These are phyloP conservation scores for Amphipoea lucens DNA, from an alignment of 2,888 invertebrate genomes.

Conservation along the genomic window DNA sequence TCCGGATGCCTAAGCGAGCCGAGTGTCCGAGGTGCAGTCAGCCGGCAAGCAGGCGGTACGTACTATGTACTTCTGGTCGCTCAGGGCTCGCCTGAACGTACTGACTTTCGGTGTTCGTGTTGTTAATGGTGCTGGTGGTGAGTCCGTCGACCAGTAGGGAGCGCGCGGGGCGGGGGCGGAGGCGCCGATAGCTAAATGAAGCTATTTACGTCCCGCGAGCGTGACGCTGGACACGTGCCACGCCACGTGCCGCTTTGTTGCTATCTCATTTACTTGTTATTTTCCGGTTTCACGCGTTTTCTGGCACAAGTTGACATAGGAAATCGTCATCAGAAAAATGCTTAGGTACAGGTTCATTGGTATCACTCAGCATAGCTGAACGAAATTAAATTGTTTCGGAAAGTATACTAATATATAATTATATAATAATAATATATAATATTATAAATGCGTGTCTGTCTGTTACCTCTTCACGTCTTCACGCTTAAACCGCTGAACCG, in stretches of 20 bases:
- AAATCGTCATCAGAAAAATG: slow-evolving; percentile 37
- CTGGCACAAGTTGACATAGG: slow-evolving; percentile 49
- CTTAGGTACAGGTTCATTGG: background rate
- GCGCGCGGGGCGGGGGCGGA: background rate
- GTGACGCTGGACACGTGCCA: background rate
- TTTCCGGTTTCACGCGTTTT: slow-evolving; percentile 60
- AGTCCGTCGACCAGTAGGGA: background rate
- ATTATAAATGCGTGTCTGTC: no score
- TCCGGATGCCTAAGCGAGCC: no score
- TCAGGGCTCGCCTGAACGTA: background rate
- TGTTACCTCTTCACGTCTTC: no score
- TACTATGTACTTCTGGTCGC: background rate
- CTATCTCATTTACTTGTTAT: slow-evolving; percentile 36
- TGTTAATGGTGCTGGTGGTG: background rate
- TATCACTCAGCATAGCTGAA: background rate
- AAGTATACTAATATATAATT: background rate
- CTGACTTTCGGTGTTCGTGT: background rate
- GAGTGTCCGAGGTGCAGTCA: background rate
- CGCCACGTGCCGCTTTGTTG: slow-evolving; percentile 7
- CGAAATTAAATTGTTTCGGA: background rate
- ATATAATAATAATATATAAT: no score
- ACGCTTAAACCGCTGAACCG: no score
- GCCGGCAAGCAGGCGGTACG: background rate
- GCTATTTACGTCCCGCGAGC: slow-evolving; percentile 24
- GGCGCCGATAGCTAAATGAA: slow-evolving; percentile 10